These are phyloP conservation scores for Hemibates koningsi DNA, from an alignment of 2,113 vertebrate species.

Conservation along the genomic window DNA sequence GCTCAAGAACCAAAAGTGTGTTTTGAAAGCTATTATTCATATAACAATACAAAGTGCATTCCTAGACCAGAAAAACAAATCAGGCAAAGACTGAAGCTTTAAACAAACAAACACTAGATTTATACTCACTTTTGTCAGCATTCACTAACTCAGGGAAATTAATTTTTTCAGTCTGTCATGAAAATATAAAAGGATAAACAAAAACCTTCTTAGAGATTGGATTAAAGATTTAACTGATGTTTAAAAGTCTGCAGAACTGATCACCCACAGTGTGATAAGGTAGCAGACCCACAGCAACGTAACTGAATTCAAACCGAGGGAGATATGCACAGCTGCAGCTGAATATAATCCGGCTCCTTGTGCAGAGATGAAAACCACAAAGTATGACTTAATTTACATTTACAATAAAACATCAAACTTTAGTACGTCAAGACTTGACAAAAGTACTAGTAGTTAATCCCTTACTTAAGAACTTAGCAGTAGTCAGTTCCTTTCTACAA, in stretches of 20 bases:
- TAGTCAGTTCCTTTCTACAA: neutral
- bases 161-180: neutral
- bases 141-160: neutral
- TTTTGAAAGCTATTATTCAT: constrained; percentile 1
- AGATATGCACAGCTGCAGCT: neutral
- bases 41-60: constrained; percentile 33
- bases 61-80: neutral
- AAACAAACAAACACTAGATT: constrained; percentile 7
- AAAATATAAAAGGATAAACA: neutral
- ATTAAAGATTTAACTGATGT: neutral
- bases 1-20: neutral
- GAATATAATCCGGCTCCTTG: neutral
- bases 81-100: neutral
- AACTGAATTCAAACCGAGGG: constrained; percentile 4
- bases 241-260: neutral
- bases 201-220: neutral
- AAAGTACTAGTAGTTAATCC: neutral
- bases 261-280: neutral
- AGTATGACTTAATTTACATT: neutral
- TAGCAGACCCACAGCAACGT: neutral
- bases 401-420: neutral
- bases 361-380: neutral
- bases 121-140: neutral
- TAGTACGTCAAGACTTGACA: neutral
- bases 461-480: neutral